Evolutionary conservation across 2,113 vertebrate genomes (phyloP).

Genomic region (Podocnemis expansa): DNA sequence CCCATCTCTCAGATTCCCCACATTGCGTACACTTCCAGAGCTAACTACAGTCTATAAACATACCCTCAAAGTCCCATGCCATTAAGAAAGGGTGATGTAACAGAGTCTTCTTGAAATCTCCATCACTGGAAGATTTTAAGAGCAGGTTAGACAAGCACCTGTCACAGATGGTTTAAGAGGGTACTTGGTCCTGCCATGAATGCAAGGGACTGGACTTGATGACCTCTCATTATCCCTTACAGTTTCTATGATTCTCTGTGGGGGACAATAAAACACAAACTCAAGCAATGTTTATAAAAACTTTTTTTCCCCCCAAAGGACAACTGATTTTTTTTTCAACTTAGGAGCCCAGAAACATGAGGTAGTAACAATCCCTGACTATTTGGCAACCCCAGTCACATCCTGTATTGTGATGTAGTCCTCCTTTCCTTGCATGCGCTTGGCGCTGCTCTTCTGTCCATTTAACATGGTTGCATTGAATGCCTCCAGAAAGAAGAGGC

Average conservation of each 20-base stretch:
- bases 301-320: neutral
- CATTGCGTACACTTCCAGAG: neutral
- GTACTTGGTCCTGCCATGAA: no score
- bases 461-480: neutral
- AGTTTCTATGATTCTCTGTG: no score
- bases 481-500: neutral
- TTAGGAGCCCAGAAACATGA: neutral
- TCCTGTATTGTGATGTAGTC: neutral
- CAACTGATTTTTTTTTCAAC: neutral
- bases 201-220: no score
- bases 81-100: neutral
- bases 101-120: neutral
- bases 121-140: no score
- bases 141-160: no score
- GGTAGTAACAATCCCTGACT: neutral
- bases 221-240: no score
- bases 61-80: neutral
- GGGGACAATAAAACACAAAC: neutral
- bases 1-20: neutral
- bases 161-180: no score
- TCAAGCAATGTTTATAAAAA: neutral
- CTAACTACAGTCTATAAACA: neutral
- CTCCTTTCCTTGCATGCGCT: conserved; percentile 1
- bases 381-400: neutral
- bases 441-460: rapidly evolving